A percentile compares a stretch with the other conserved stretches of the same genome.
These are phyloP conservation scores for Oxytorus armatus DNA, from an alignment of 2,888 invertebrate genomes.

Conservation along the genomic window DNA sequence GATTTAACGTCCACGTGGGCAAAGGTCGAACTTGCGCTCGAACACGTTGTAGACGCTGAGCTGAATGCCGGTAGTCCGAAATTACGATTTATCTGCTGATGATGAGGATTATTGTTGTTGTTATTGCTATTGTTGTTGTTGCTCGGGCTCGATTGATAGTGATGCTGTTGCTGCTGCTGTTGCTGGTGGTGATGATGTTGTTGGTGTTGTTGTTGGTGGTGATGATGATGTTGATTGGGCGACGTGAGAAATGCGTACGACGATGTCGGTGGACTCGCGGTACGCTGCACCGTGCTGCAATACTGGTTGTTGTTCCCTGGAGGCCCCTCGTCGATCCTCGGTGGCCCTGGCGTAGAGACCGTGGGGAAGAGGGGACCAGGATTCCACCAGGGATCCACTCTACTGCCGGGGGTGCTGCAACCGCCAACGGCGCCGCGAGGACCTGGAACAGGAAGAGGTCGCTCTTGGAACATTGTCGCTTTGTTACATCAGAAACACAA, in stretches of 20 bases:
- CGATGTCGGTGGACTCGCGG: conserved; percentile 62
- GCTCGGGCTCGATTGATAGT: conserved; percentile 54
- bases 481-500: neutral
- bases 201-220: conserved; percentile 68
- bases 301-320: conserved; percentile 77
- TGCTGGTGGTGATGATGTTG: conserved; percentile 58
- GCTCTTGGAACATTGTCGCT: conserved; percentile 51
- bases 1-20: conserved; percentile 75
- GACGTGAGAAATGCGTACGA: conserved; percentile 53
- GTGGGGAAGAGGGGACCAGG: conserved; percentile 80
- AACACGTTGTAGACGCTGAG: conserved; percentile 69
- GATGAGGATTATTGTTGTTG: conserved; percentile 56
- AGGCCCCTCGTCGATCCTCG: conserved; percentile 81
- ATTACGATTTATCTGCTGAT: conserved; percentile 67
- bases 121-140: conserved; percentile 61
- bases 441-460: conserved; percentile 77
- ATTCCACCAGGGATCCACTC: conserved; percentile 84
- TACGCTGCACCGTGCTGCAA: conserved; percentile 70
- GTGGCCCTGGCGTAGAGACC: conserved; percentile 80
- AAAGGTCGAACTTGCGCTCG: conserved; percentile 73
- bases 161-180: conserved; percentile 56
- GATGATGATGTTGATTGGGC: conserved; percentile 59
- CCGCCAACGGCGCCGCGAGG: conserved; percentile 84
- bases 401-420: conserved; percentile 83
- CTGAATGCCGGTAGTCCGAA: conserved; percentile 63